Conservation (phyloP, 1,140 invertebrate genomes). For the Arctopsyche grandis region DNA sequence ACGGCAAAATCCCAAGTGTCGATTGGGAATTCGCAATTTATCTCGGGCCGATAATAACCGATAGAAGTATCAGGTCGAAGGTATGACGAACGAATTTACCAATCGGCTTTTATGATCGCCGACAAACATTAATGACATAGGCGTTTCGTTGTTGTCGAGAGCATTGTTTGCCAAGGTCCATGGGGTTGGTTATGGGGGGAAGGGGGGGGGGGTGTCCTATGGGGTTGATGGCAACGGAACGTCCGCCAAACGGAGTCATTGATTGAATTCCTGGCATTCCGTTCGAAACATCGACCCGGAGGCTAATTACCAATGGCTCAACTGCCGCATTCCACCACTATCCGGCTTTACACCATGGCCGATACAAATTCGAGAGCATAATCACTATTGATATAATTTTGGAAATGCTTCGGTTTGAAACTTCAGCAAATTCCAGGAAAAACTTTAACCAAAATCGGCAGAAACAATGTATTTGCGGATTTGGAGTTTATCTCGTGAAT, state of each 20-base stretch:
- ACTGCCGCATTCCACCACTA: constrained; percentile 8
- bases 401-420: too few relatives aligned
- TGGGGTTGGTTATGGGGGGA: background rate
- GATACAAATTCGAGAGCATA: too few relatives aligned
- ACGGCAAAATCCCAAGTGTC: too few relatives aligned
- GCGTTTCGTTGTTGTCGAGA: background rate
- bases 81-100: too few relatives aligned
- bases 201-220: background rate
- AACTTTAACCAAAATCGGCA: too few relatives aligned
- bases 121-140: background rate
- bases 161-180: constrained; percentile 36
- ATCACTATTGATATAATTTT: too few relatives aligned
- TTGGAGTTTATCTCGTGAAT: too few relatives aligned
- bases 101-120: background rate
- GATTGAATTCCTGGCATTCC: constrained; percentile 48
- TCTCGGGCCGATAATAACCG: background rate
- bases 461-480: too few relatives aligned
- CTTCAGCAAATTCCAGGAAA: too few relatives aligned
- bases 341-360: too few relatives aligned
- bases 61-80: too few relatives aligned
- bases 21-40: background rate
- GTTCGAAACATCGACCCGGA: constrained; percentile 12
- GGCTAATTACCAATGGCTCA: constrained; percentile 29
- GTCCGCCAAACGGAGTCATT: constrained; percentile 32
- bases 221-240: constrained; percentile 23